Base-by-base conservation (phyloP, 2,888 invertebrate species). In the Marasmarcha lunaedactyla region DNA sequence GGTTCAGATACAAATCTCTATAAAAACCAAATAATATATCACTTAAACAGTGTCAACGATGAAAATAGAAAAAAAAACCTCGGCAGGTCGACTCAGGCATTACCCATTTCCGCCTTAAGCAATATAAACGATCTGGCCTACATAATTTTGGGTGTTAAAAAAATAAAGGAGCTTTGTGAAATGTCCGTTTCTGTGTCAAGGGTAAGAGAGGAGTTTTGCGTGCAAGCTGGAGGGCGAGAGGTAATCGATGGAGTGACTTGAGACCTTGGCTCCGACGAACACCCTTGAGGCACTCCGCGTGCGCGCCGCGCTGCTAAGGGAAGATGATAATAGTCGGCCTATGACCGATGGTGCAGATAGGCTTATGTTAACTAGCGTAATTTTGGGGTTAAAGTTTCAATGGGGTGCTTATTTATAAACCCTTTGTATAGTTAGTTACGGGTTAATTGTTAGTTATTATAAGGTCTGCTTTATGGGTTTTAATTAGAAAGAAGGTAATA, bases 101-200 rank as follows among this genome's bases (percentile, higher is more conserved):
- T 49, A n/a, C 30, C 2, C n/a, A 57, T 63, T 71, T 72, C 72
- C 70, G 68, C 55, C 48, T 52, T 37, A 43, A 55, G 59, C 54
- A 54, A 61, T 63, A 62, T 59, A 50, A 49, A 49, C 57, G 58
- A 57, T 64, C 63, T 61, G 59, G 48, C 62, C 62, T 67, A 74
- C 68, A 77, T 74, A 69, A 66, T 74, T 77, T 63, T 44, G 59
- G 62, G 57, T 61, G 54, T 55, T n/a, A n/a, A 59, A 59, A 60
- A 30, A 30, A 30, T 30, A 30, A 30, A 11, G 30, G 30, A 30
- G 30, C 10, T 30, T 30, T 30, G 30, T 30, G 50, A 53, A 59
- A 52, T 67, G 71, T 56, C 67, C 70, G 63, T 72, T 79, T 71
- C 61, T 81, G 72, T 79, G 81, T 77, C 81, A 83, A 83, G 81